Base-by-base conservation (phyloP, 1,140 invertebrate genomes). In the Penaeus chinensis region DNA sequence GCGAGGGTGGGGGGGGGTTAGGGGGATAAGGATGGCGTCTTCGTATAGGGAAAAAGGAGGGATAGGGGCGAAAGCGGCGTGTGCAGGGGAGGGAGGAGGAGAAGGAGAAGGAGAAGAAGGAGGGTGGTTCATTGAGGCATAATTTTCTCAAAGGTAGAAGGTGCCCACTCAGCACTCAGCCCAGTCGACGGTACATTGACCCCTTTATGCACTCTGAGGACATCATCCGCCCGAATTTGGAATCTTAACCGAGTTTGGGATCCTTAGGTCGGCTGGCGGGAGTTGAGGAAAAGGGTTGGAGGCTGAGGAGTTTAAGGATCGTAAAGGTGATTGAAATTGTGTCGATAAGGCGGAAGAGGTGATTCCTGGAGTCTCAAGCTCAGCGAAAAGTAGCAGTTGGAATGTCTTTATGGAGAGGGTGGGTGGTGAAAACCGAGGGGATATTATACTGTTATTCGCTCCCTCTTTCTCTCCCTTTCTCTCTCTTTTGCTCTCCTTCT, bases 301-400 rank as follows among this genome's bases (percentile, higher is more conserved):
- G 80, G 16, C 24, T 27, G 54, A 69, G 78, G 71, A 60, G 42
- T 84, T 87, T 78, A 82, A 54, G 78, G 62, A 16, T 66, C 85
- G 85, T 87, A 87, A 87, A 87, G 77, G 78, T 87, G 85, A 87
- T 87, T 87, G 85, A 87, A 87, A 87, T 87, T 87, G 85, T 87
- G 85, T 71, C 63, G 85, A 87, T 87, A 87, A 81, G 85, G 78
- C 79, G 85, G 78, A 82, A 81, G 78, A 61, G 65, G 85, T 74
- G 85, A 82, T 87, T 81, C 42, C 79, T 81, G 78, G 85, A 82
- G 63, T 87, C 85, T 65, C 11, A 81, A 71, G 78, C 77, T 87
- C 85, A 87, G 85, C 85, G 85, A 82, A 87, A 87, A 87, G 85
- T 81, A 82, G 65, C 65, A 66, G 37, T 37, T 85, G 84, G 65